Evolutionary conservation across 92 coral and sea anemone genomes (phyloP), one percentile per base, ranked within the genome.

Genomic region (Zoanthus sansibaricus): DNA sequence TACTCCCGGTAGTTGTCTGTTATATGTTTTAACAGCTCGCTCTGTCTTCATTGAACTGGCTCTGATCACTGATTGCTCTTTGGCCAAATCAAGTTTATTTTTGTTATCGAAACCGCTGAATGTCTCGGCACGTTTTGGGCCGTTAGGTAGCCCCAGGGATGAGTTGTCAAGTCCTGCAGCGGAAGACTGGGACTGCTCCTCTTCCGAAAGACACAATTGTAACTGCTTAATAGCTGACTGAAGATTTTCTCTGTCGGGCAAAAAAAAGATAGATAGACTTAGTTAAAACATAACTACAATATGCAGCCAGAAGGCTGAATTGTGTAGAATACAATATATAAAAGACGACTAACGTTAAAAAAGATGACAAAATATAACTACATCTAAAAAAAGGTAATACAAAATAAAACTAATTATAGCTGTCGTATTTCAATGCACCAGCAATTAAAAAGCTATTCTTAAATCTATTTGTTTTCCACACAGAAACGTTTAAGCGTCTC

Each of bases 51-150:
- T 95, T 14, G 98, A 95, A 75, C 94, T 91, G 55, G 98, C 98
- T 72, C 98, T 80, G 74, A 84, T 89, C 15, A 95, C 93, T 4
- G 86, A 46, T 77, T 86, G 92, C 20, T 95, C 92, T 58, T 72
- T 78, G 82, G 89, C 90, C 46, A 83, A 86, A 14, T 89, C 89
- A 78, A 93, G 95, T 75, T 78, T 89, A 25, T 25, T 80, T 64
- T 83, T 89, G 76, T 71, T 92, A 84, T 97, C 99, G 48, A 97
- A 97, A 51, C 98, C 98, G 86, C 99, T 95, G 86, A 97, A 97
- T 16, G 99, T 97, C 80, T 95, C 99, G 12, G 98, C 95, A 30
- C 99, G 96, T 86, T 97, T 97, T 79, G 96, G 95, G 15, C 93
- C 96, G 64, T 83, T 89, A 42, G 86, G 64, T 18, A 84, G 76